Base-by-base conservation (phyloP, 2,888 invertebrate genomes). In the Campaea margaritaria region DNA sequence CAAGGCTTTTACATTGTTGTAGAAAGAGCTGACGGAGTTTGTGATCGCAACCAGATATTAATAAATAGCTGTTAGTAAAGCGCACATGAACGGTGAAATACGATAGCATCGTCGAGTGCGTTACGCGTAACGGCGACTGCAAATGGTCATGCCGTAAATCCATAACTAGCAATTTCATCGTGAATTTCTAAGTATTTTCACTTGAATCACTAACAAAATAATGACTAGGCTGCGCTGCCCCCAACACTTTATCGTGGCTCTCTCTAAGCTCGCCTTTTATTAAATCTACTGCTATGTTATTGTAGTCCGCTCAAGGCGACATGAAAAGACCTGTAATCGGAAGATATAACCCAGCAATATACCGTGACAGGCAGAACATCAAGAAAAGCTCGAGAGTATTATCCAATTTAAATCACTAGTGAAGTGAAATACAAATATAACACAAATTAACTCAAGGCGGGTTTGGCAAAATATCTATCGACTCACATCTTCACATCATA, bases 141-240 rank as follows among this genome's bases (percentile, higher is more conserved):
- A 64, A 73, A 73, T 70, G 67, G 72, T 74, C 74, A 77, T 59
- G 51, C 62, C 41, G 65, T 82, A 82, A 82, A 81, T 82, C 77
- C 70, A 72, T 76, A 86, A 81, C 82, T 75, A 67, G 83, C 74
- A 86, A 89, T 89, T 88, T 86, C 73, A 78, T 76, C 75, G 75
- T 78, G 77, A 82, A 84, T 84, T 84, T 86, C 86, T 78, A 83
- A 83, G 82, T 80, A 79, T 87, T 88, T 89, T 86, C 86, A 85
- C 85, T 86, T 78, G 83, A 86, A 83, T 83, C 78, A 76, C 82
- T 82, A 86, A 86, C 86, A 84, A 80, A 86, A 84, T 86, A 87
- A 88, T 85, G 82, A 87, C 81, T 78, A 78, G 75, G 82, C 81
- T 79, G 70, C 69, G 73, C 71, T 73, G 76, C 76, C 57, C 78